Percentiles rank a stretch among this genome's conserved stretches.
phyloP scores from a whole-genome alignment of 2,797 vertebrate species.

The Artibeus lituratus region DNA sequence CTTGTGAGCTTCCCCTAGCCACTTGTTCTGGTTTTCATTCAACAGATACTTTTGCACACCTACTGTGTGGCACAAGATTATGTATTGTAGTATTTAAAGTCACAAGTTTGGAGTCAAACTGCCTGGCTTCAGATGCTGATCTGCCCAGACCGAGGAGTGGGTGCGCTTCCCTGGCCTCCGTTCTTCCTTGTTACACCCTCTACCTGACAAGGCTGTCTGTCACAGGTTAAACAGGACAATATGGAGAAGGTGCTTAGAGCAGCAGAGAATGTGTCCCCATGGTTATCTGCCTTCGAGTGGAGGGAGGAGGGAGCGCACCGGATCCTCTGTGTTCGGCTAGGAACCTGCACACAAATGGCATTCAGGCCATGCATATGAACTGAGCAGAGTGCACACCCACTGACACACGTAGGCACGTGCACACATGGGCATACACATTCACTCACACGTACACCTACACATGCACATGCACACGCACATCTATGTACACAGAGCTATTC shows the following conservation, averaged over 20 bases:
- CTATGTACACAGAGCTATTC: not conserved
- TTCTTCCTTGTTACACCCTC: not conserved
- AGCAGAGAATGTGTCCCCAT: not conserved
- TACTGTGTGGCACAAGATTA: not conserved
- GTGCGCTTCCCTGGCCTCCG: not conserved
- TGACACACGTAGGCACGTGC: accelerated
- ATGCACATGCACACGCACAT: accelerated
- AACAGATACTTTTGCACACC: not conserved
- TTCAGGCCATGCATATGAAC: not conserved
- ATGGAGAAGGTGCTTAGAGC: not conserved
- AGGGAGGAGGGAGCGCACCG: not conserved
- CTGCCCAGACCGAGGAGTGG: not conserved
- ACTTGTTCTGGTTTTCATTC: not conserved
- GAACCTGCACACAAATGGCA: not conserved
- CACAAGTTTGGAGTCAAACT: not conserved
- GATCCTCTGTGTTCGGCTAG: not conserved
- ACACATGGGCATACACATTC: not conserved
- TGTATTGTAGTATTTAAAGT: not conserved
- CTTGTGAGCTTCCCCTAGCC: not conserved
- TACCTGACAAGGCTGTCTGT: not conserved
- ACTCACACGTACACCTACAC: not conserved
- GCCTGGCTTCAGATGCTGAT: not conserved
- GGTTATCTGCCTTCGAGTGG: not conserved
- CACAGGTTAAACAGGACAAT: not conserved
- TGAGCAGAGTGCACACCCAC: not conserved